A percentile compares a stretch with the other conserved stretches of the same genome.
Conservation (phyloP, 1,140 invertebrate species). For the Drosophila tropicalis region DNA sequence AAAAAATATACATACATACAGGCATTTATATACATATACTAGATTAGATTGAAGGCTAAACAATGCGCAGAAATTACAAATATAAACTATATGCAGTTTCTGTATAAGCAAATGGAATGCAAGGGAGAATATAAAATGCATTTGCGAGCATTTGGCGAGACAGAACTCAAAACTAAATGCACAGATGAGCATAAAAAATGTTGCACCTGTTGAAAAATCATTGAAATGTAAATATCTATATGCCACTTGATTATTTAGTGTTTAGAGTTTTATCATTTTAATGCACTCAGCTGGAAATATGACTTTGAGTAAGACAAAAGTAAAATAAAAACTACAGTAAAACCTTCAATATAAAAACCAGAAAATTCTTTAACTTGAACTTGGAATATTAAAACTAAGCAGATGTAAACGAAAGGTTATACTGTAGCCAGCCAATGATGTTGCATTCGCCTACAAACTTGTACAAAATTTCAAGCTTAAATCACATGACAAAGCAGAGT, state of each 20-base stretch:
- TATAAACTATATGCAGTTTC: not conserved
- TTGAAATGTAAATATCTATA: conserved; percentile 1
- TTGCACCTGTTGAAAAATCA: not conserved
- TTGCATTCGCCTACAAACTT: not conserved
- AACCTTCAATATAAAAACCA: no score
- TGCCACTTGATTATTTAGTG: not conserved
- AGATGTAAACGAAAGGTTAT: not conserved
- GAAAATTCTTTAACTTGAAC: no score
- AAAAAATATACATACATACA: not conserved
- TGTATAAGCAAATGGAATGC: not conserved
- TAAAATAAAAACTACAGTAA: no score
- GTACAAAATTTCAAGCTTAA: conserved; percentile 4
- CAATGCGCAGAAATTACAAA: conserved; percentile 8
- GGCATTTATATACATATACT: not conserved
- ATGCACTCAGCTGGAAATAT: not conserved
- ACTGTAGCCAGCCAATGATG: not conserved
- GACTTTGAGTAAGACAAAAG: not conserved
- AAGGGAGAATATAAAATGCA: conserved; percentile 3
- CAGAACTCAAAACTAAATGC: not conserved
- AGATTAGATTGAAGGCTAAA: conserved; percentile 9
- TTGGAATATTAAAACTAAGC: not conserved
- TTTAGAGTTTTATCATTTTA: not conserved
- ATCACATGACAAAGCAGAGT: conserved; percentile 10
- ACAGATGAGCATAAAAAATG: not conserved
- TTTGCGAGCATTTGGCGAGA: not conserved